These are phyloP conservation scores for Sebastiscus tertius DNA, from an alignment of 2,797 vertebrate species.

Conservation along the genomic window DNA sequence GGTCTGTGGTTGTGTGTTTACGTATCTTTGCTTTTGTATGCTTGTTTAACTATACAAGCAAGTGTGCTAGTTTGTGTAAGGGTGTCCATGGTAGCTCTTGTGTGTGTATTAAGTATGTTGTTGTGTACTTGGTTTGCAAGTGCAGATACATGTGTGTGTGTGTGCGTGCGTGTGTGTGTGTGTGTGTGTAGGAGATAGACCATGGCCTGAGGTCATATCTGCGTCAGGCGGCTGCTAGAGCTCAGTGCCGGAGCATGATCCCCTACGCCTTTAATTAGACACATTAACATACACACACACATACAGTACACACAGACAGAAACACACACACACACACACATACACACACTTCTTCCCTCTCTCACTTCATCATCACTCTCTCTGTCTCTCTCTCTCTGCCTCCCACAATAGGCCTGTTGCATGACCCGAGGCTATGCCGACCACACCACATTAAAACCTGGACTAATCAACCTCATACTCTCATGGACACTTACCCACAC, in stretches of 20 bases:
- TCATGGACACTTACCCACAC: slow-evolving; percentile 77
- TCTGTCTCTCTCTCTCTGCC: slow-evolving; percentile 44
- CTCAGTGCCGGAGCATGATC: slow-evolving; percentile 79
- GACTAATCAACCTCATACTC: slow-evolving; percentile 83
- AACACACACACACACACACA: background rate
- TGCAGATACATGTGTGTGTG: slow-evolving; percentile 18
- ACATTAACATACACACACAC: slow-evolving; percentile 83
- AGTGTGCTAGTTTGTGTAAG: slow-evolving; percentile 10
- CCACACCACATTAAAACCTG: slow-evolving; percentile 87
- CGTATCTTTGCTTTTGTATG: background rate
- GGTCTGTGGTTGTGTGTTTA: slow-evolving; percentile 3
- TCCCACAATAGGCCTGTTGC: slow-evolving; percentile 82
- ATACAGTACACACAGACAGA: slow-evolving; percentile 10
- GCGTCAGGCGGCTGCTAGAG: slow-evolving; percentile 76
- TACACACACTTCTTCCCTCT: slow-evolving; percentile 43
- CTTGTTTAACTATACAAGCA: background rate
- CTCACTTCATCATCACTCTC: slow-evolving; percentile 36
- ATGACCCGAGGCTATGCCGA: slow-evolving; percentile 86
- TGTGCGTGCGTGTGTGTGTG: slow-evolving; percentile 27
- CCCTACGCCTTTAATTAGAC: slow-evolving; percentile 84
- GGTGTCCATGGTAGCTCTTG: background rate
- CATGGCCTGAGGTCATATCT: slow-evolving; percentile 82
- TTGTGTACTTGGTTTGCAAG: slow-evolving; percentile 31
- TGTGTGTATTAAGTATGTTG: background rate
- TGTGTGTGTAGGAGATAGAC: slow-evolving; percentile 53